Conservation (phyloP, 2,113 vertebrate genomes). For the Delphinapterus leucas region DNA sequence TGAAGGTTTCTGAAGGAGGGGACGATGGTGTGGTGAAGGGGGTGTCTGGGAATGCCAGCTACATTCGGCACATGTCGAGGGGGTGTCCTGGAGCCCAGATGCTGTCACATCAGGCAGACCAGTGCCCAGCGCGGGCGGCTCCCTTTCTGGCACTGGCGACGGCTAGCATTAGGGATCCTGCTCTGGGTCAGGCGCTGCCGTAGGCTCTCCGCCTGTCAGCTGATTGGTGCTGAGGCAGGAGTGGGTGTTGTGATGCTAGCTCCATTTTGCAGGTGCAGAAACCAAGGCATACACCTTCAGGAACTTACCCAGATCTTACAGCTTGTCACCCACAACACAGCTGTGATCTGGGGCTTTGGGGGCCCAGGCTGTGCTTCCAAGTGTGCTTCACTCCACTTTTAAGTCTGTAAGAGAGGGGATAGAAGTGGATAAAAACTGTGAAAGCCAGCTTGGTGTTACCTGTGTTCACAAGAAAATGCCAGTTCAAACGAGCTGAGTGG, state of each 20-base stretch:
- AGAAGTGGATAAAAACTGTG: not conserved
- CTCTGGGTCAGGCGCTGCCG: not conserved
- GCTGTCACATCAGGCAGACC: not conserved
- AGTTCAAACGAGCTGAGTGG: not conserved
- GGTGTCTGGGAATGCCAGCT: not conserved
- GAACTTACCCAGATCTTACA: too few species aligned
- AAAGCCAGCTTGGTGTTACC: not conserved
- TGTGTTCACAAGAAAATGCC: not conserved
- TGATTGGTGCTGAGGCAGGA: not conserved
- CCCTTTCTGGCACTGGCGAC: not conserved
- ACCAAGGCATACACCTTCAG: not conserved
- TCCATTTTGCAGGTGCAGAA: not conserved
- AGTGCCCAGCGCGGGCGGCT: not conserved
- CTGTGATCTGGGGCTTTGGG: not conserved
- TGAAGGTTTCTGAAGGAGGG: not conserved
- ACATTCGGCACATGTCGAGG: accelerated
- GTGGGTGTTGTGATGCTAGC: too few species aligned
- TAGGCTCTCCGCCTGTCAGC: not conserved
- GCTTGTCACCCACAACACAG: not conserved
- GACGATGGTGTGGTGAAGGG: accelerated
- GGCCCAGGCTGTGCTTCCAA: not conserved
- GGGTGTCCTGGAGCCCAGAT: not conserved
- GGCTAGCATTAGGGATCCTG: not conserved
- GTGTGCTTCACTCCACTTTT: not conserved
- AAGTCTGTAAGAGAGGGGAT: not conserved